A percentile compares a stretch with the other conserved stretches of the same genome.
These are phyloP conservation scores for Piscicola geometra DNA, from an alignment of 2,888 invertebrate genomes.

Conservation along the genomic window DNA sequence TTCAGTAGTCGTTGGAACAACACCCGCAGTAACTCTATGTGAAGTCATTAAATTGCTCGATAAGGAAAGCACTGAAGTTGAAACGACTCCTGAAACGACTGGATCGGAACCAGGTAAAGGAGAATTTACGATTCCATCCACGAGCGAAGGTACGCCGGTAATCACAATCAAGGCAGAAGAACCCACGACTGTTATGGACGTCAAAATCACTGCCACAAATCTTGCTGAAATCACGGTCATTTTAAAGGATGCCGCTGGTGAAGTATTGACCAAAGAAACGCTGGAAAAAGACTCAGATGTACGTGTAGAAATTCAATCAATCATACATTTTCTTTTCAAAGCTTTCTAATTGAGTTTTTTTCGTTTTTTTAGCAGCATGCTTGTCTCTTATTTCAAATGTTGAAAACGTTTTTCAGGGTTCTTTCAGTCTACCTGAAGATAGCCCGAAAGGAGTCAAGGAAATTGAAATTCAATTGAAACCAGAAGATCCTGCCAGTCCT, in stretches of 20 bases:
- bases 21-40: background rate
- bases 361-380: too few species aligned
- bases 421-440: too few species aligned
- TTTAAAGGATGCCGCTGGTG: background rate
- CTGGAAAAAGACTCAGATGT: background rate
- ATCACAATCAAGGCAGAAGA: background rate
- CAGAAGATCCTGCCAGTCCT: too few species aligned
- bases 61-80: background rate
- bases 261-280: background rate
- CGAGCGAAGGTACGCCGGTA: background rate
- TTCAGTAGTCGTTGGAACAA: background rate
- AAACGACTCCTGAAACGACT: background rate
- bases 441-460: too few species aligned
- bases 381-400: too few species aligned
- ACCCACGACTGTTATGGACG: slow-evolving; percentile 1
- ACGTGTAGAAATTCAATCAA: too few species aligned
- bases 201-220: background rate
- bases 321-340: too few species aligned
- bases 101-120: background rate
- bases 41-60: background rate
- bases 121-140: too few species aligned
- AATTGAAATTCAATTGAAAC: too few species aligned
- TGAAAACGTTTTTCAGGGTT: too few species aligned
- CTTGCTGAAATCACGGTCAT: background rate
- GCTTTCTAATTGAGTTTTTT: too few species aligned